Base-by-base conservation (phyloP, 1,140 invertebrate species). In the Papilio polyxenes region DNA sequence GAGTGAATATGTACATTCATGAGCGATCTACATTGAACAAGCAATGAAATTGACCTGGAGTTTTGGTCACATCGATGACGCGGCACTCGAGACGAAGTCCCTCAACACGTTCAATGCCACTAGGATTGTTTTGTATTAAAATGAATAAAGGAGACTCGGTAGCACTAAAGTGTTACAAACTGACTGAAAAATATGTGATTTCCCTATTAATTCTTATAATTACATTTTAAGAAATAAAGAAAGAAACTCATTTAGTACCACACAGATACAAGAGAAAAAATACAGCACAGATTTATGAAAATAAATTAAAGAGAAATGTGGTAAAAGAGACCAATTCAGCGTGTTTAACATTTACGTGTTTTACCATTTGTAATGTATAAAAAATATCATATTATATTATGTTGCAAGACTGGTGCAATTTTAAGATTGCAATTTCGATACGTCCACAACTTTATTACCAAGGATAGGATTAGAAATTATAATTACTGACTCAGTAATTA, bases 401-500 rank as follows among this genome's bases (percentile, higher is more conserved):
- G 23, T 40, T 72, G 5, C 65, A 72, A 72, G 65, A 37, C 13
- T 37, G 31, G 11, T 37, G 13, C 23, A 37, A 40, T 31, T 65
- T 2, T 3, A 31, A 40, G 31, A 72, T 17, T 15, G 31, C 31
- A 69, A 69, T 31, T 31, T 11, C 23, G 62, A 31, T 37, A 69
- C 10, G n/a, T 23, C 8, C 20, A 23, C 65, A 37, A 72, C 10
- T 37, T 72, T 65, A 65, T 31, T 72, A 72, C 65, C 65, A 72
- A 40, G 65, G 40, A 23, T 59, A 20, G 10, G 20, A 65, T 37
- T 69, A 69, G 23, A 69, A 69, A 72, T 65, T 65, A 65, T 69
- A 37, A 69, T 69, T 11, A 69, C 65, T 69, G 3, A 20, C 65
- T 69, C 23, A 69, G 31, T 69, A 69, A 69, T 69, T 69, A 69